A percentile compares a stretch with the other conserved stretches of the same genome.
phyloP scores from a whole-genome alignment of 2,797 vertebrate genomes.

The Lepilemur septentrionalis region DNA sequence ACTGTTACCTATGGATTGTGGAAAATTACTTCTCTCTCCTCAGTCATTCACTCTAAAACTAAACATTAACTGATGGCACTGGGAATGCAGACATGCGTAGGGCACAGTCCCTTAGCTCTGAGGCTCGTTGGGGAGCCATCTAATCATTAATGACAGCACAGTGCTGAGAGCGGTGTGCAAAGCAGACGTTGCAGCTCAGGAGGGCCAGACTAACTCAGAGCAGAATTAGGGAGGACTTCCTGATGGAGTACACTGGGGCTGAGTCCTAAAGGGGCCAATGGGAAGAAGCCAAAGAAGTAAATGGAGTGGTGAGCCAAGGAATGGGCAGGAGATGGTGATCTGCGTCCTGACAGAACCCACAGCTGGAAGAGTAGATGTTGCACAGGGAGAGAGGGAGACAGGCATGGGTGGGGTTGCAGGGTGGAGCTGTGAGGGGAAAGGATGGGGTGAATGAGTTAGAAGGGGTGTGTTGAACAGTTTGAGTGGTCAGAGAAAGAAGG shows the following conservation, averaged over 20 bases:
- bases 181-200: accelerated
- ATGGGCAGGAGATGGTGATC: background rate
- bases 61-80: background rate
- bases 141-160: background rate
- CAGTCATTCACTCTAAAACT: background rate
- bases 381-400: background rate
- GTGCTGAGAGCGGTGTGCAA: background rate
- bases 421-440: background rate
- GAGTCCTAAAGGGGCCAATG: background rate
- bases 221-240: background rate
- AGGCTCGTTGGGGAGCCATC: background rate
- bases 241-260: background rate
- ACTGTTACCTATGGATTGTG: background rate
- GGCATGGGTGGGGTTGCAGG: background rate
- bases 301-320: background rate
- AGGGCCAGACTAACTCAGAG: background rate
- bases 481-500: background rate
- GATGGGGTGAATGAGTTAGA: background rate
- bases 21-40: background rate
- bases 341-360: background rate
- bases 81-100: background rate
- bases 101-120: background rate
- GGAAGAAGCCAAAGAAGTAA: background rate
- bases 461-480: background rate
- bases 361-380: background rate